Base-by-base conservation (phyloP, 2,113 vertebrate species). In the Paramisgurnus dabryanus region DNA sequence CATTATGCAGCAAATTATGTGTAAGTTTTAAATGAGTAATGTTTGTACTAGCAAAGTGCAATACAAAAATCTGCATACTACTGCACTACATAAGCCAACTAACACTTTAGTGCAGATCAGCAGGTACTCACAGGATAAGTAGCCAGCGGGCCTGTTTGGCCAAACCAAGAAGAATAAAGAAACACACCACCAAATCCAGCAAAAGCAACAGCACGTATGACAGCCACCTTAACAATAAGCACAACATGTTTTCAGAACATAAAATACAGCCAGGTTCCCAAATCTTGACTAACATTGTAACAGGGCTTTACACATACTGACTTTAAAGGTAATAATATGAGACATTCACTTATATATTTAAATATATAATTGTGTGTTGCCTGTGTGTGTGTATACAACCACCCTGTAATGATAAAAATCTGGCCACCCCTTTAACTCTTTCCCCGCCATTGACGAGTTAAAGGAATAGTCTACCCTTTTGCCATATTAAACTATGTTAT, bases 81-180 rank as follows among this genome's bases (percentile, higher is more conserved):
- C 15, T n/a, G 13, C 11, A 34, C 27, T 34, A 0, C 27, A 18
- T 57, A 57, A 6, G 1, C 55, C 7, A 49, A 57, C 27, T 41
- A 57, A 34, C 50, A 67, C 34, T 18, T 66, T 7, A 49, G 18
- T 12, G 27, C 40, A 17, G 61, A 11, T 60, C 13, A 57, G 22
- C 11, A 22, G 43, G 53, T 18, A 92, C 95, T 95, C 84, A 97
- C 96, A 96, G 80, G 61, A 95, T 93, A 84, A 97, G 95, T 72
- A 97, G 94, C 95, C 96, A 97, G 85, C 95, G 95, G 81, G 94
- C 95, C 85, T 96, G 95, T 86, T 96, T 97, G 4, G 95, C 95
- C 85, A 97, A 89, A 68, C 95, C 95, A 80, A 97, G 92, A 66
- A 97, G 91, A 73, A 95, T 96, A 90, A 97, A 96, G 66, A 97